Conservation (phyloP, 2,113 vertebrate genomes). For the Oenanthe oenanthe region DNA sequence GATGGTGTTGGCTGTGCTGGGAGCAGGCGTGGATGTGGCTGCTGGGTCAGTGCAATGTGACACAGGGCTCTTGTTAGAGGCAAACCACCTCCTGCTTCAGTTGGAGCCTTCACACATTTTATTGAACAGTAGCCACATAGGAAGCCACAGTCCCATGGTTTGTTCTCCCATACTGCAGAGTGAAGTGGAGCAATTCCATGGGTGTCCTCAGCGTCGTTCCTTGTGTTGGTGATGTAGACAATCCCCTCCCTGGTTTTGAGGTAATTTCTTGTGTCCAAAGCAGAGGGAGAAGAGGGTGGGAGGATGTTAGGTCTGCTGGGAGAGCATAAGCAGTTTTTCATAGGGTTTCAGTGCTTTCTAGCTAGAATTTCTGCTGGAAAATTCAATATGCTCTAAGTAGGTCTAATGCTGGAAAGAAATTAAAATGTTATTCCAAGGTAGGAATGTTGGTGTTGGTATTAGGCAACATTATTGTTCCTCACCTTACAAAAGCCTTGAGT, state of each 20-base stretch:
- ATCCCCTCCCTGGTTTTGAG: not conserved
- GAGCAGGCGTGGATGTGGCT: rapidly evolving
- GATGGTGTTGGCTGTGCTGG: rapidly evolving
- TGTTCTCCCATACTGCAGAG: rapidly evolving
- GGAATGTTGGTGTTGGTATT: not conserved
- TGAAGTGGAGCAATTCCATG: not conserved
- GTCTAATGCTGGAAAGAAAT: not conserved
- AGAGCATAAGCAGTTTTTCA: not conserved
- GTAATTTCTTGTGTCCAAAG: not conserved
- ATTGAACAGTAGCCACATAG: rapidly evolving
- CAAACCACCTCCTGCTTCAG: not conserved
- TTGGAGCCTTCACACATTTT: not conserved
- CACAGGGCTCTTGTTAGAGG: not conserved
- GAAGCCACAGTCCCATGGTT: not conserved
- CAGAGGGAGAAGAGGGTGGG: not conserved
- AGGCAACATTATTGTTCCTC: not conserved
- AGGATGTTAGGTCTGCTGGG: not conserved
- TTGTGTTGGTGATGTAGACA: not conserved
- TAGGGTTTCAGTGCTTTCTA: not conserved
- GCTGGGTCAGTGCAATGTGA: too few species aligned
- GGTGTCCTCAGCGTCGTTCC: not conserved
- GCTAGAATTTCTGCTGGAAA: not conserved
- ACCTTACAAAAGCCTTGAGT: not conserved
- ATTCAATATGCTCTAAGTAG: not conserved
- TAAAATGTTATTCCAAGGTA: not conserved